phyloP scores from a whole-genome alignment of 2,113 vertebrate species.

The Chaetura pelagica region DNA sequence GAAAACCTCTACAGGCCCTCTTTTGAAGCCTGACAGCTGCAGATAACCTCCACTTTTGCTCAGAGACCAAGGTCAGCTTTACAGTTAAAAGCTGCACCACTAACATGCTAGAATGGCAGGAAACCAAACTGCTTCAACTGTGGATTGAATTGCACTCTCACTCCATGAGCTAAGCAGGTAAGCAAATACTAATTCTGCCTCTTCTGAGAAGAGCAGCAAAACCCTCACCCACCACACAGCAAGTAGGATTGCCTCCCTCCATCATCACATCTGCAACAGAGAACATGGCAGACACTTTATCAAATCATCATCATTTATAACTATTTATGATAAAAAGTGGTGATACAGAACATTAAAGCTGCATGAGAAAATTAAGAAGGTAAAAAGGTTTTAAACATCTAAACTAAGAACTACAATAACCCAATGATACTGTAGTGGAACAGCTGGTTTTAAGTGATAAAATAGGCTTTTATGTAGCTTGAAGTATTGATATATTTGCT shows the following conservation, averaged over 20 bases:
- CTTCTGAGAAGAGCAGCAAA: background rate
- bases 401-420: background rate
- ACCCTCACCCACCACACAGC: background rate
- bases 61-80: background rate
- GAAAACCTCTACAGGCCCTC: background rate
- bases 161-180: background rate
- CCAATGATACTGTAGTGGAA: background rate
- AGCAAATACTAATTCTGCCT: background rate
- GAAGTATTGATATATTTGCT: background rate
- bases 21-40: background rate
- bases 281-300: background rate
- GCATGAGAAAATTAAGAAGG: background rate
- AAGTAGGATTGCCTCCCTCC: background rate
- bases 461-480: background rate
- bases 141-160: background rate
- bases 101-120: rapidly evolving
- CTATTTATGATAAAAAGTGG: background rate
- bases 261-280: background rate
- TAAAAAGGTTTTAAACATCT: background rate
- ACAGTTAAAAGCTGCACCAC: background rate
- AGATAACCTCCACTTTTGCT: background rate
- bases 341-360: background rate
- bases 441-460: background rate
- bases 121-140: background rate
- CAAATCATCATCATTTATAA: background rate